Evolutionary conservation across 2,797 vertebrate genomes (phyloP), one percentile per base, ranked within the genome.

Genomic region (Lepilemur septentrionalis): DNA sequence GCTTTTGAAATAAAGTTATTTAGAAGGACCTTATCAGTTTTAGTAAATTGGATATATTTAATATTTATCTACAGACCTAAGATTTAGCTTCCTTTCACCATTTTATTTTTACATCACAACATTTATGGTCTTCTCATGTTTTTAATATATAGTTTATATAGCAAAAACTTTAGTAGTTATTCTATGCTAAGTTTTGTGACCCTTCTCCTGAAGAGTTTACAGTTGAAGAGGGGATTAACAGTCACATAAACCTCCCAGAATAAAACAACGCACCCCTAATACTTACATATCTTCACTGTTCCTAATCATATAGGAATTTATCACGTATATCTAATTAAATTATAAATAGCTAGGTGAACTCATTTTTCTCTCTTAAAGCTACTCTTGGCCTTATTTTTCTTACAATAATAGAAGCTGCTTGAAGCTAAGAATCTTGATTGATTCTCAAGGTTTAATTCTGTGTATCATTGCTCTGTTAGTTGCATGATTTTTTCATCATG

Each of bases 1-100:
- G 65, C 11, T 97, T 97, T 96, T 80, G 67, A 89, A 97, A 95
- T 86, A 13, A 43, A 95, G 79, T 70, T 94, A 89, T 90, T 79
- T 73, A 46, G 69, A 92, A 87, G 35, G 43, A 25, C 41, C 78
- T 78, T 50, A 14, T 78, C 46, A 22, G 50, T 55, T 67, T 84
- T 43, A 48, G 25, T 65, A 88, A 94, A 92, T 0, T 90, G 13
- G 20, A 88, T 1, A 0, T 79, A 80, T 63, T 80, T 61, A 48
- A 52, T 89, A 5, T 84, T 92, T 52, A 70, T 85, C 48, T 84
- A 23, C 61, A 86, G 32, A 23, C 67, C 52, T 12, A 84, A 23
- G 30, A 85, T 61, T 65, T 35, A 9, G 8, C 20, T 41, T 80
- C 35, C 13, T 80, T 69, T 22, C 25, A 59, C 5, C 9, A 0